phyloP scores from a whole-genome alignment of 2,113 vertebrate species.

The Gymnorhina tibicen region DNA sequence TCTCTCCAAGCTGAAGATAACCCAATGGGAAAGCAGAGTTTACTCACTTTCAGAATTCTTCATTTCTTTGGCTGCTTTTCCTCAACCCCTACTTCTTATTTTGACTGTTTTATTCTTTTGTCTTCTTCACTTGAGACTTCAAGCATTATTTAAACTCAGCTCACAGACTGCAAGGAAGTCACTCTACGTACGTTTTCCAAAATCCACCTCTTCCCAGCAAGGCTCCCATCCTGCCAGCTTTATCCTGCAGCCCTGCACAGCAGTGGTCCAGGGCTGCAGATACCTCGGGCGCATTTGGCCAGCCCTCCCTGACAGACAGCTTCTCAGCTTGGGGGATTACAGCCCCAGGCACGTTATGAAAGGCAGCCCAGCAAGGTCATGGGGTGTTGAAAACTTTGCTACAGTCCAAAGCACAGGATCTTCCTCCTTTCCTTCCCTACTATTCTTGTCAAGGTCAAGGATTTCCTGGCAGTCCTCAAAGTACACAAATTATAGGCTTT shows the following conservation, averaged over 20 bases:
- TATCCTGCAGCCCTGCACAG: background rate
- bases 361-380: background rate
- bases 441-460: background rate
- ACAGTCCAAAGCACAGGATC: background rate
- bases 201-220: background rate
- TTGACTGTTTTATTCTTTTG: background rate
- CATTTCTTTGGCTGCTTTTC: background rate
- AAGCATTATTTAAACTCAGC: background rate
- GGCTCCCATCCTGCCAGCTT: background rate
- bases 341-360: background rate
- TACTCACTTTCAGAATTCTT: background rate
- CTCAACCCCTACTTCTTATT: background rate
- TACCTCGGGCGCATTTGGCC: background rate
- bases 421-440: background rate
- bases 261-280: background rate
- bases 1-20: background rate
- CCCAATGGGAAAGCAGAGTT: background rate
- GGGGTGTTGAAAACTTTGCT: background rate
- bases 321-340: background rate
- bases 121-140: background rate
- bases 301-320: background rate
- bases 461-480: constrained; percentile 15
- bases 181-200: background rate
- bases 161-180: background rate
- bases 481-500: background rate